Base-by-base conservation (phyloP, 2,797 vertebrate species). In the Esox lucius region DNA sequence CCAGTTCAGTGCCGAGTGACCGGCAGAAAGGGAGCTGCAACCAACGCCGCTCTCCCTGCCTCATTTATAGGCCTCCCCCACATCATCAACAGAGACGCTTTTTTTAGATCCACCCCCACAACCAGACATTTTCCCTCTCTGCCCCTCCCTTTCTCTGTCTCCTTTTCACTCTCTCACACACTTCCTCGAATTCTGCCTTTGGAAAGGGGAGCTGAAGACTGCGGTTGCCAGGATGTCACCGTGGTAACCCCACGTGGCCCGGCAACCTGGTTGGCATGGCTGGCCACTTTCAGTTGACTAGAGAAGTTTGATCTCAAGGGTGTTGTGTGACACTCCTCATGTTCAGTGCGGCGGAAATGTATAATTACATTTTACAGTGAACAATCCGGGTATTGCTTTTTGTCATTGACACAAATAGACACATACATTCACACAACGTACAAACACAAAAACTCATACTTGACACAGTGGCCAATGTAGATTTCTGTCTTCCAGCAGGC, bases 141-240 rank as follows among this genome's bases (percentile, higher is more conserved):
- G 61, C 78, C 68, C 76, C 42, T 31, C 64, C 4, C 64, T 28
- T 28, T 26, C 26, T n/a, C 51, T 28, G 51, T 69, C 51, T 61
- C 22, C 26, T 31, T 61, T 9, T 53, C 61, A 61, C 62, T 26
- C 39, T 77, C 70, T 61, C 64, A 79, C 68, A 48, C 26, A 67
- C 19, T 82, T 46, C 53, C 17, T 75, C 31, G 11, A 70, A 33
- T 64, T n/a, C 17, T 79, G 16, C 74, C 77, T 73, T 59, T 59
- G 35, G 73, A 81, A 64, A 42, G 73, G 65, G n/a, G 46, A 51
- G 74, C 59, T 79, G 81, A 81, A 70, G 78, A 72, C 0, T 26
- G 46, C 5, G 53, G 85, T 88, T 90, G 86, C 86, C 76, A 71
- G 66, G 87, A 82, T 85, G 83, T 87, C 13, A 26, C 83, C 64